phyloP scores from a whole-genome alignment of 2,113 vertebrate genomes.

The Sapayoa aenigma region DNA sequence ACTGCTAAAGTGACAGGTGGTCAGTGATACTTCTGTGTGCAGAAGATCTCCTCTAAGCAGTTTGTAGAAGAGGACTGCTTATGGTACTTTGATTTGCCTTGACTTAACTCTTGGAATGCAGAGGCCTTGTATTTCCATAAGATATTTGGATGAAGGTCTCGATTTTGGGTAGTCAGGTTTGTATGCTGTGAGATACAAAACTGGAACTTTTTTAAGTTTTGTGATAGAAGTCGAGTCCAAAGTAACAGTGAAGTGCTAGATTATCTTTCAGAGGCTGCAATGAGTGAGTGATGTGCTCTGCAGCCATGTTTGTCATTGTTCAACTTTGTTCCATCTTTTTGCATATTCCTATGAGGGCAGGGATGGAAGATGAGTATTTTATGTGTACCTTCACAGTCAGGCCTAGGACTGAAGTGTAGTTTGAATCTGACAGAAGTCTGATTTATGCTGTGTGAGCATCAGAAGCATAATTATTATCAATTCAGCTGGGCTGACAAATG shows the following conservation, averaged over 20 bases:
- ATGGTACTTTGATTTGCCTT: background rate
- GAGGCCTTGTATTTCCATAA: background rate
- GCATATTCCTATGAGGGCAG: rapidly evolving
- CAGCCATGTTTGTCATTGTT: rapidly evolving
- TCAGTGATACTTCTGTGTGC: background rate
- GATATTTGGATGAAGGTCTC: background rate
- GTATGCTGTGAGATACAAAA: background rate
- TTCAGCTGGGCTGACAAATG: background rate
- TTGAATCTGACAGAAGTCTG: background rate
- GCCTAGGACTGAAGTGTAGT: background rate
- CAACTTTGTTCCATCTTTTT: background rate
- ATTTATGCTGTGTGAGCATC: background rate
- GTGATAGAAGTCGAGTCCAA: background rate
- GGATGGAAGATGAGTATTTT: background rate
- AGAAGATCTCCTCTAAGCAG: background rate
- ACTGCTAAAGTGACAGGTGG: background rate
- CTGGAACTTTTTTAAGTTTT: background rate
- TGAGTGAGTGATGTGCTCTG: background rate
- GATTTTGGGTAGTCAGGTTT: background rate
- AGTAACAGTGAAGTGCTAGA: background rate
- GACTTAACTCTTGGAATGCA: background rate
- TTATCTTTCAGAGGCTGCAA: background rate
- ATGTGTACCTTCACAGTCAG: background rate
- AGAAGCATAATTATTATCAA: background rate
- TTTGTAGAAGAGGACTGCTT: background rate